Evolutionary conservation across 1,140 invertebrate species (phyloP).

Genomic region (Drosophila malerkotliana): DNA sequence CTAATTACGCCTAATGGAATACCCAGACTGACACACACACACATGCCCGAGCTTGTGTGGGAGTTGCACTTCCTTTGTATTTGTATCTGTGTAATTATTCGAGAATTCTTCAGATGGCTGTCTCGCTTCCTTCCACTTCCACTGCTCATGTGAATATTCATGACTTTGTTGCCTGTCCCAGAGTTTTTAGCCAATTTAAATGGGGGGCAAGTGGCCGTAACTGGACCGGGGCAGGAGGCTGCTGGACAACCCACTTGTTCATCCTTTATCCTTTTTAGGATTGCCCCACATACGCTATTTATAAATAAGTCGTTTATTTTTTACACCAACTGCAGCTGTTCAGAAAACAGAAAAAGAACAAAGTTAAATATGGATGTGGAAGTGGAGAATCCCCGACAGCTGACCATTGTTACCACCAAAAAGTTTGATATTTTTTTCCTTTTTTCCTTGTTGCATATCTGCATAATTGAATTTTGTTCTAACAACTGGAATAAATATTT

Average conservation of each 20-base stretch:
- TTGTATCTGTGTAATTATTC: constrained; percentile 63
- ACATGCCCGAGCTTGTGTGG: neutral
- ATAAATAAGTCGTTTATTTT: constrained; percentile 63
- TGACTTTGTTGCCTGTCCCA: constrained; percentile 69
- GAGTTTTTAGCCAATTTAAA: constrained; percentile 80
- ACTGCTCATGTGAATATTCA: constrained; percentile 65
- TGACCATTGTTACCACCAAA: constrained; percentile 22
- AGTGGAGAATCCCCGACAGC: constrained; percentile 28
- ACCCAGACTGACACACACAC: constrained; percentile 31
- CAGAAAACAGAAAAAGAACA: constrained; percentile 1
- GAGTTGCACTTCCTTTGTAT: constrained; percentile 9
- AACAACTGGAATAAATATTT: constrained; percentile 74
- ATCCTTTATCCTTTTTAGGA: constrained; percentile 33
- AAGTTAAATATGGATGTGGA: neutral
- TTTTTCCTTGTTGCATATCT: constrained; percentile 38
- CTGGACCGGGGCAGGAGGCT: too few relatives aligned
- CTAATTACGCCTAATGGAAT: constrained; percentile 81
- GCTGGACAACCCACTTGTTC: constrained; percentile 16
- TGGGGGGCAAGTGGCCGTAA: constrained; percentile 17
- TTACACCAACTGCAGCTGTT: constrained; percentile 22
- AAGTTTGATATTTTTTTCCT: constrained; percentile 21
- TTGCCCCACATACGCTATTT: constrained; percentile 53
- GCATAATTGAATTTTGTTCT: constrained; percentile 75
- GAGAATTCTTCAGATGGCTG: constrained; percentile 33
- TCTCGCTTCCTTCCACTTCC: constrained; percentile 14